These are phyloP conservation scores for Drosophila yooni DNA, from an alignment of 2,888 invertebrate genomes.

Conservation along the genomic window DNA sequence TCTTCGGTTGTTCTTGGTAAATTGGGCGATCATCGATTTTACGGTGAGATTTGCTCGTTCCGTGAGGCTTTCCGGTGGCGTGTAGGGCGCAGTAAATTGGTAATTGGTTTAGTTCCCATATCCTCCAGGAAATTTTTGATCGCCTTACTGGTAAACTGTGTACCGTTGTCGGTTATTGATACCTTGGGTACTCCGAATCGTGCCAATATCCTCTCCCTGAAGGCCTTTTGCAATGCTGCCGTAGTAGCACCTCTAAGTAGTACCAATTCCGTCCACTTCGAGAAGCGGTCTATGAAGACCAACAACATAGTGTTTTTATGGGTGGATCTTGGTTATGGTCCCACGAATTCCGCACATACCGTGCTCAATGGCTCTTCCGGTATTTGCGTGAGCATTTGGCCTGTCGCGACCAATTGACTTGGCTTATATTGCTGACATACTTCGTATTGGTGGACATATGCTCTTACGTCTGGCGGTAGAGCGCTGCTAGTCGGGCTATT, in stretches of 20 bases:
- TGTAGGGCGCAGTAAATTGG: neutral
- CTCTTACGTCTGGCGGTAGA: neutral
- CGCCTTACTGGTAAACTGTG: neutral
- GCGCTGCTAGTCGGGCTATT: no score
- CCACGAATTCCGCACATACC: neutral
- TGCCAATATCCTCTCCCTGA: neutral
- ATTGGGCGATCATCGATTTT: no score
- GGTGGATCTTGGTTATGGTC: neutral
- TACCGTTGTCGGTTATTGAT: neutral
- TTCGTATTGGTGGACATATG: neutral
- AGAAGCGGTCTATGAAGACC: neutral
- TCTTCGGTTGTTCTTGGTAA: slow-evolving; percentile 87
- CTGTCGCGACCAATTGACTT: neutral
- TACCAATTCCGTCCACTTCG: neutral
- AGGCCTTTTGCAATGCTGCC: neutral
- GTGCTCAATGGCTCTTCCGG: neutral
- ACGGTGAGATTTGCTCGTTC: no score
- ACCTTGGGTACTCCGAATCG: neutral
- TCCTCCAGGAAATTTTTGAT: neutral
- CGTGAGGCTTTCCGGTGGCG: neutral
- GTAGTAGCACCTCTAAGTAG: neutral
- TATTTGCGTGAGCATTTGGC: neutral
- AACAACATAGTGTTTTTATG: neutral
- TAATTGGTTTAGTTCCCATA: neutral
- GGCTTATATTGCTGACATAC: neutral